Base-by-base conservation (phyloP, 92 coral and sea anemone species). In the Zoanthus solanderi region DNA sequence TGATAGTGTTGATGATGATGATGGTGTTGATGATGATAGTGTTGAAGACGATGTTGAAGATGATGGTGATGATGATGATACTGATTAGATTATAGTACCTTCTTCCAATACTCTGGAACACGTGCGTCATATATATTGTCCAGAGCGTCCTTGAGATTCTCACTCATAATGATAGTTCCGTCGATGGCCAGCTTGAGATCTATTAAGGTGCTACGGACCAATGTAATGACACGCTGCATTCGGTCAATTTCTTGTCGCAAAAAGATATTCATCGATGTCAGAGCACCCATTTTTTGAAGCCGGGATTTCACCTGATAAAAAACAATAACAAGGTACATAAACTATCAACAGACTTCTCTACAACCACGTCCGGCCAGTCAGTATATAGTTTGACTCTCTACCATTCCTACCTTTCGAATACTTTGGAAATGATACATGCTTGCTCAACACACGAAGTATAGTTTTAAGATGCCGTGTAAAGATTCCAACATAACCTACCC, bases 121-220 rank as follows among this genome's bases (percentile, higher is more conserved):
- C 99, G 90, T 31, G 99, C 99, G 80, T 97, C 99, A 78, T 92
- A 97, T 29, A 97, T 97, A 48, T 97, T 97, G 80, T 97, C 99
- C 63, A 97, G 90, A 18, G 99, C 99, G 68, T 97, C 99, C 88
- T 97, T 97, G 67, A 97, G 93, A 91, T 97, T 97, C 76, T 97
- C 98, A 76, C 99, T 97, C 99, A 97, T 97, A 66, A 97, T 97
- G 71, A 97, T 97, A 9, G 99, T 97, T 11, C 99, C 99, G 54
- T 97, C 99, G 44, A 97, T 97, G 83, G 99, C 99, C 37, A 97
- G 91, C 79, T 97, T 97, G 48, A 97, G 96, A 58, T 97, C 99
- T 1, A 82, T 78, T 8, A 97, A 90, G 13, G 99, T 97, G 84
- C 75, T 95, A 54, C 99, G 90, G 47, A 97, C 99, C 9, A 82